Base-by-base conservation (phyloP, 1,140 invertebrate species). In the Cardiocondyla obscurior region DNA sequence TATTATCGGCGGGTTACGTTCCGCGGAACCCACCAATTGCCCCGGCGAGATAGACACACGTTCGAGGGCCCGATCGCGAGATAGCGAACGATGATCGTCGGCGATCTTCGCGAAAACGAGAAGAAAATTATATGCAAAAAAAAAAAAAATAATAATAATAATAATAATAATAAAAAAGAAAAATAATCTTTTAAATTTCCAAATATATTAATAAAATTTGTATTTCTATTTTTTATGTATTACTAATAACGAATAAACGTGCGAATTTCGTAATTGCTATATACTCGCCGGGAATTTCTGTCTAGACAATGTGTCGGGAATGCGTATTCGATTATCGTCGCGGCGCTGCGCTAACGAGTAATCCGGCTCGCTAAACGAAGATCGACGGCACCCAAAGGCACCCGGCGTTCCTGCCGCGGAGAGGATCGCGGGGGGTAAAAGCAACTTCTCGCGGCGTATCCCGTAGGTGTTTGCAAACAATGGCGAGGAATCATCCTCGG, bases 391-490 rank as follows among this genome's bases (percentile, higher is more conserved):
- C 30, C 39, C 67, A 30, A n/a, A 79, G 25, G 49, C 51, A 65
- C 33, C 53, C 60, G 28, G 28, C 30, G 33, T 53, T 58, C 84
- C 55, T 70, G 57, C 57, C 69, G 76, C 60, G 19, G 12, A 22
- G 60, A 49, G n/a, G 1, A 84, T 44, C 69, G 70, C 58, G 46
- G 82, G 69, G 53, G 44, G 36, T 51, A 22, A 69, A 62, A 86
- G 73, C 82, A 62, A 64, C 60, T 58, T n/a, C 46, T 49, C 19
- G 58, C 58, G 58, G 33, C 39, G 14, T 39, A 39, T 64, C 55
- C 65, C 79, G 85, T 87, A 87, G 85, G 85, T 87, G 85, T 87
- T 86, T 87, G 85, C 85, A 87, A 86, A 87, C 85, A 87, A 87
- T 87, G 67, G 85, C 81, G 46, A 44, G 53, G 85, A 81, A 86